Base-by-base conservation (phyloP, 2,888 invertebrate genomes). In the Merodon equestris region DNA sequence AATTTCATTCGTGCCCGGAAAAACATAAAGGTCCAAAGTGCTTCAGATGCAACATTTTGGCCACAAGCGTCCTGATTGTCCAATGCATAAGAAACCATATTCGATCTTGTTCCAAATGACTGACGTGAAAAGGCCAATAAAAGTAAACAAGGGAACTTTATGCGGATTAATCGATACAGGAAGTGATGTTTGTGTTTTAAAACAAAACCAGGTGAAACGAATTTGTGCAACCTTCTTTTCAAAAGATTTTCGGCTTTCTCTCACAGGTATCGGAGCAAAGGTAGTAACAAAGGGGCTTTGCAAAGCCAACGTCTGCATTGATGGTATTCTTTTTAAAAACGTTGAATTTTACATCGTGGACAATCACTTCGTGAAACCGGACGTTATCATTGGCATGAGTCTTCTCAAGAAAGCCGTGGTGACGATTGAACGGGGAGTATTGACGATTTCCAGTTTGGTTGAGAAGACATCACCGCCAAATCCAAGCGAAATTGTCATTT, bases 291-390 rank as follows among this genome's bases (percentile, higher is more conserved):
- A 56, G 42, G 42, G 36, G 14, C 44, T 57, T 44, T 57, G 40
- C 44, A 58, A 9, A 47, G 15, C 47, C 13, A 7, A 27, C 27
- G 27, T 27, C 27, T 13, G 9, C 14, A 27, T 40, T 18, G 40
- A 54, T 54, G 54, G 18, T n/a, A 19, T 18, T n/a, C 56, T 56
- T 27, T 42, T 56, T 27, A 19, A 44, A 27, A 12, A 42, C 27
- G 12, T 44, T 56, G 56, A 56, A 14, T 56, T 54, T 18, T 54
- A 44, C 56, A 56, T 56, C 9, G 56, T 56, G 18, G 42, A 44
- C 13, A 56, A 56, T 27, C 40, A 56, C 15, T 56, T 56, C 42
- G 19, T 56, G 10, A 42, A 56, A 56, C 44, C 56, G 18, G 42
- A 56, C 27, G 56, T 56, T 19, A 42, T 56, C 42, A 44, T 56